A percentile compares a stretch with the other conserved stretches of the same genome.
phyloP scores from a whole-genome alignment of 1,140 invertebrate genomes.

The Helicoverpa zea region DNA sequence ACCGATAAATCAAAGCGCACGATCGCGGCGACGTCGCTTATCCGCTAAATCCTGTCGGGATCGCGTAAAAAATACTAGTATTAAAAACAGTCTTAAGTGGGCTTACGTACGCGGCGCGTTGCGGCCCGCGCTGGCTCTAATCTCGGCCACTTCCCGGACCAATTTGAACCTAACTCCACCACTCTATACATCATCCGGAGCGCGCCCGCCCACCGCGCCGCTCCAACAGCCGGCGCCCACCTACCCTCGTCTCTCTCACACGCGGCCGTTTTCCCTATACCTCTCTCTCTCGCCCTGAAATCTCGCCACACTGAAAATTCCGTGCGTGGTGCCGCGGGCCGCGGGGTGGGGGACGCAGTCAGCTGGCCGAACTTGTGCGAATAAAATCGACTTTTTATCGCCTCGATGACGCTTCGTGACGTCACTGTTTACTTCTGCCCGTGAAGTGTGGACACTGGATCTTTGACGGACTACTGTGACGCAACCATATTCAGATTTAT shows the following conservation, averaged over 20 bases:
- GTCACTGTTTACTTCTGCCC: constrained; percentile 84
- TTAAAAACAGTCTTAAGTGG: constrained; percentile 87
- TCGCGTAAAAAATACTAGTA: constrained; percentile 87
- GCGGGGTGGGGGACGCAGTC: constrained; percentile 75
- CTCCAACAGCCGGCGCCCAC: constrained; percentile 53
- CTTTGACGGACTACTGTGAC: constrained; percentile 64
- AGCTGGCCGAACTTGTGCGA: constrained; percentile 85
- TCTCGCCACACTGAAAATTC: constrained; percentile 79
- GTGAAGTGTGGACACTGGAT: constrained; percentile 70
- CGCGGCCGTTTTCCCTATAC: constrained; percentile 47
- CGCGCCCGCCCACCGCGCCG: constrained; percentile 79
- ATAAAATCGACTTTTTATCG: constrained; percentile 87
- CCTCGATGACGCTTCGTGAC: constrained; percentile 83
- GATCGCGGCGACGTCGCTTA: constrained; percentile 80
- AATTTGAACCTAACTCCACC: constrained; percentile 90
- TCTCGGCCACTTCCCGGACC: constrained; percentile 90
- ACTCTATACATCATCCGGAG: constrained; percentile 89
- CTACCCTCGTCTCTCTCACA: constrained; percentile 68
- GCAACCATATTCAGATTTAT: constrained; percentile 51
- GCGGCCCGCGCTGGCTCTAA: constrained; percentile 87
- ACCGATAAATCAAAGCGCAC: constrained; percentile 85
- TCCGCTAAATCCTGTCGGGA: constrained; percentile 85
- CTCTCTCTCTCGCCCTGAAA: constrained; percentile 75
- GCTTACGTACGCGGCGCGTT: constrained; percentile 84
- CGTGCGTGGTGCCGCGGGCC: constrained; percentile 70